phyloP scores from a whole-genome alignment of 2,113 vertebrate genomes.

The Python bivittatus region DNA sequence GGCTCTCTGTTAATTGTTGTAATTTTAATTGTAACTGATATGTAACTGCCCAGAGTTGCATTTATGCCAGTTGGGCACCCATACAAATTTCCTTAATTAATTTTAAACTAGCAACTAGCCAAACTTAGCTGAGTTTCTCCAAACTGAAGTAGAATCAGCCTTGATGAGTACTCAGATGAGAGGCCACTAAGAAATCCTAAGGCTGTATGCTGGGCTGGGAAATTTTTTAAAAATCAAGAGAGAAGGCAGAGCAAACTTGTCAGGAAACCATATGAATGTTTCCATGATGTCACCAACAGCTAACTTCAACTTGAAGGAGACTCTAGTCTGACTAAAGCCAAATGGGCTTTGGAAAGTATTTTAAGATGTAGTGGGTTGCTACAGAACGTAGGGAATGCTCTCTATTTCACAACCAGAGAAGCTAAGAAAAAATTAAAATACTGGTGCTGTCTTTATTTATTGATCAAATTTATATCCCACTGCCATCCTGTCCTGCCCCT shows the following conservation, averaged over 20 bases:
- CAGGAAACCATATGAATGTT: neutral
- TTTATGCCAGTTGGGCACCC: neutral
- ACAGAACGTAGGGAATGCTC: neutral
- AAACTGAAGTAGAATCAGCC: neutral
- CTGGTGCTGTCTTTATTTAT: neutral
- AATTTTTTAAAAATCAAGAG: neutral
- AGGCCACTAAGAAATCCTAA: neutral
- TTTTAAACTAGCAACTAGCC: neutral
- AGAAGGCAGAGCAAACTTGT: neutral
- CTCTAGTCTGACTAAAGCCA: neutral
- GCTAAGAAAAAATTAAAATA: neutral
- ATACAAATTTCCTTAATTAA: neutral
- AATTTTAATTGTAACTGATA: neutral
- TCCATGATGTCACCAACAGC: neutral
- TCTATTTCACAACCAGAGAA: neutral
- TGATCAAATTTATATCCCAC: neutral
- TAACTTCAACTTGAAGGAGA: neutral
- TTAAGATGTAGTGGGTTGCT: neutral
- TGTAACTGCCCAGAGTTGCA: neutral
- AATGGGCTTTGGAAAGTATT: neutral
- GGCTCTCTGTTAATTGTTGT: neutral
- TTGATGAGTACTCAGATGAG: neutral
- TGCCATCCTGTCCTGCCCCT: neutral
- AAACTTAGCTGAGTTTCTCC: neutral
- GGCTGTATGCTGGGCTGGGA: neutral